phyloP scores from a whole-genome alignment of 2,113 vertebrate genomes.

The Urocitellus parryii region DNA sequence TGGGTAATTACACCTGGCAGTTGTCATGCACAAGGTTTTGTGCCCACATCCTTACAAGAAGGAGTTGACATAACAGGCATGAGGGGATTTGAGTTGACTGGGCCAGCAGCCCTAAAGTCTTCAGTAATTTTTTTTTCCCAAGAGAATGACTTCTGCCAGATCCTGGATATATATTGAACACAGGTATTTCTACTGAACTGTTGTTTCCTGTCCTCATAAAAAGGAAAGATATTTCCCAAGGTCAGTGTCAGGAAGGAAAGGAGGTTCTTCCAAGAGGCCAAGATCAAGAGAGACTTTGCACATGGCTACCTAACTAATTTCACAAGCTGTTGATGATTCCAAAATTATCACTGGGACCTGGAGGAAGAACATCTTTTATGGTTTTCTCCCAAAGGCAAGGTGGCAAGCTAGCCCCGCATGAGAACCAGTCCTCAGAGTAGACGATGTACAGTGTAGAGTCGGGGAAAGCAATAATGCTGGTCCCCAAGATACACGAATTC shows the following conservation, averaged over 20 bases:
- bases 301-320: not conserved
- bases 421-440: not conserved
- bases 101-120: not conserved
- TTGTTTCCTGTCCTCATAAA: not conserved
- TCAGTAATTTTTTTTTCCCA: not conserved
- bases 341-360: not conserved
- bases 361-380: not conserved
- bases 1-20: not conserved
- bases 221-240: not conserved
- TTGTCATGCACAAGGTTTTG: not conserved
- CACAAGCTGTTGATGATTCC: not conserved
- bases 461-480: not conserved
- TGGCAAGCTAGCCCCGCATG: not conserved
- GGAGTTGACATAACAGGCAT: no score
- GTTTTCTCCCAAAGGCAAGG: not conserved
- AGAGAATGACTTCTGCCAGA: not conserved
- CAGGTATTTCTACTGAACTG: not conserved
- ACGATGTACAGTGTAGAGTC: no score
- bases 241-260: not conserved
- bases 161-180: not conserved
- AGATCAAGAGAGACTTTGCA: not conserved
- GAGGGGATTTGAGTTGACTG: not conserved
- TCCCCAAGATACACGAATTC: not conserved
- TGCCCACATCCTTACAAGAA: not conserved
- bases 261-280: not conserved